These are phyloP conservation scores for Platyura marginata DNA, from an alignment of 1,140 invertebrate genomes.

Conservation along the genomic window DNA sequence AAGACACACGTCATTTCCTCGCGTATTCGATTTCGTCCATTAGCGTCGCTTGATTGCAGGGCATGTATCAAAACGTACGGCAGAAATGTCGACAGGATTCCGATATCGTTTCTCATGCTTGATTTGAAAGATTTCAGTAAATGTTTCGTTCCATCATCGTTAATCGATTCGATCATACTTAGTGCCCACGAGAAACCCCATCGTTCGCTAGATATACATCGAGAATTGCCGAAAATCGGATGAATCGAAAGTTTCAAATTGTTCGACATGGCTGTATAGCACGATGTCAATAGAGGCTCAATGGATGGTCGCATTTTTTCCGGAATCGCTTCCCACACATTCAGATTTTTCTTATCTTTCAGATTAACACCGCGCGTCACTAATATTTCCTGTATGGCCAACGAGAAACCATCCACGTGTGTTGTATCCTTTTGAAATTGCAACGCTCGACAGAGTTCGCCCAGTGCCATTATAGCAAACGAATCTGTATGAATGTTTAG, in stretches of 20 bases:
- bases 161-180: slow-evolving; percentile 35
- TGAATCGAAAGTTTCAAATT: slow-evolving; percentile 21
- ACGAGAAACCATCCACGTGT: slow-evolving; percentile 19
- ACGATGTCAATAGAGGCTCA: slow-evolving; percentile 45
- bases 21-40: slow-evolving; percentile 21
- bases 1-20: slow-evolving; percentile 29
- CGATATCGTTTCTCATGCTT: slow-evolving; percentile 45
- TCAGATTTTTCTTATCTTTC: slow-evolving; percentile 30
- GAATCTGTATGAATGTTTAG: slow-evolving; percentile 38
- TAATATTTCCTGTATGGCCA: slow-evolving; percentile 57
- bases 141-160: slow-evolving; percentile 28
- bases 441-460: slow-evolving; percentile 46
- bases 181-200: slow-evolving; percentile 53
- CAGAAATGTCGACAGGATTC: slow-evolving; percentile 47
- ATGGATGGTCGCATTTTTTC: slow-evolving; percentile 48
- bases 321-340: slow-evolving; percentile 46
- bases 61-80: slow-evolving; percentile 47
- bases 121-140: slow-evolving; percentile 44
- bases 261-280: slow-evolving; percentile 26
- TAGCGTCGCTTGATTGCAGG: slow-evolving; percentile 27
- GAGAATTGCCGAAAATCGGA: slow-evolving; percentile 41
- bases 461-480: slow-evolving; percentile 43
- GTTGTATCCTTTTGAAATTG: slow-evolving; percentile 54
- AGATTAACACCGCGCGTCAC: slow-evolving; percentile 47
- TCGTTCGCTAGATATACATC: slow-evolving; percentile 40